Evolutionary conservation across 2,797 vertebrate genomes (phyloP), one percentile per base, ranked within the genome.

Genomic region (Sebastes nivosus): DNA sequence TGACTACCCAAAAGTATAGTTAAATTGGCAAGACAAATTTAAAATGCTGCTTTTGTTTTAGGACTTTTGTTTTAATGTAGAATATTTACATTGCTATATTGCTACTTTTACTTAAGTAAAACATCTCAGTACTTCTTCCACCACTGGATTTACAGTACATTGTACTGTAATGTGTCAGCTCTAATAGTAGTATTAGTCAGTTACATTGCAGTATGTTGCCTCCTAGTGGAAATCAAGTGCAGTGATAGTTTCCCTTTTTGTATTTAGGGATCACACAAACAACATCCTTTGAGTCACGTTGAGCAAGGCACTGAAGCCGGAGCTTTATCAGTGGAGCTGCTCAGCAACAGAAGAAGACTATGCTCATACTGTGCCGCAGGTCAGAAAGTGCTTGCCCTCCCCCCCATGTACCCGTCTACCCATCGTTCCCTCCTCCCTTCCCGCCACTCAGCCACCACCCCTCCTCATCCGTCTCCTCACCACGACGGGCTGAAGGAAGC

Each of bases 401-500:
- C 6, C 5, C 11, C 6, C 38, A 16, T 42, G 14, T 42, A 16
- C 2, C 14, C 5, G 1, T 32, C 32, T 12, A 2, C 12, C 55
- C 20, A 5, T 25, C 13, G 2, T 8, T 29, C 30, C 18, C n/a
- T 36, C 12, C 30, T 6, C 24, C 22, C 8, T 11, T 9, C 7
- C 16, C 18, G 14, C 38, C 14, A 42, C 38, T 42, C 38, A 16
- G 3, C 5, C 22, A 6, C 20, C 20, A 52, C 50, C 3, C 2
- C 10, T 29, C 11, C 27, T 2, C 12, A 10, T 50, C 59, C 13
- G 9, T 50, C 42, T 84, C 89, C 90, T 92, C 92, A 99, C 98
- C 97, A 99, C 98, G 27, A 99, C 97, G 0, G 98, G 98, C 92
- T 99, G 98, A 65, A 99, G 95, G 92, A 98, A 97, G 75, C 96